Evolutionary conservation across 2,113 vertebrate species (phyloP).

Genomic region (Acrocephalus arundinaceus): DNA sequence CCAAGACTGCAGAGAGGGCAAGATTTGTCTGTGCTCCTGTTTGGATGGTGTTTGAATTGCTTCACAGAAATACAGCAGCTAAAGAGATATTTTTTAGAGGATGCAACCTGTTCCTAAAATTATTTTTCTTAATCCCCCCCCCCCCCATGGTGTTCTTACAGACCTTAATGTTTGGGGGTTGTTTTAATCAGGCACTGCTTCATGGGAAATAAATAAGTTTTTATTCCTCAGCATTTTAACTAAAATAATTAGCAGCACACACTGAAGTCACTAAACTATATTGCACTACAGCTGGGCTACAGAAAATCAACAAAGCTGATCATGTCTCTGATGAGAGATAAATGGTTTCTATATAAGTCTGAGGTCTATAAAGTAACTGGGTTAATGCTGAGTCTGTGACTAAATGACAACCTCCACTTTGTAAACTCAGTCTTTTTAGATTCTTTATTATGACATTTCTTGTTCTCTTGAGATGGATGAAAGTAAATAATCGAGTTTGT

Average conservation of each 20-base stretch:
- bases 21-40: not conserved
- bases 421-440: conserved; percentile 27
- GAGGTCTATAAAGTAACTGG: conserved; percentile 2
- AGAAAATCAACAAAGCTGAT: conserved; percentile 8
- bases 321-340: conserved; percentile 27
- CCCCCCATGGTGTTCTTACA: not conserved
- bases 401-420: conserved; percentile 12
- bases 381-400: conserved; percentile 29
- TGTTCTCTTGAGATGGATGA: conserved; percentile 31
- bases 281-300: conserved; percentile 26
- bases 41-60: not conserved
- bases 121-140: not conserved
- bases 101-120: not conserved
- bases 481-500: conserved; percentile 46
- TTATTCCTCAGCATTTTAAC: conserved; percentile 17
- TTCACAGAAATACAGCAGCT: not conserved
- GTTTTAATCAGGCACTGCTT: conserved; percentile 4
- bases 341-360: conserved; percentile 24
- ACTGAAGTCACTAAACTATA: conserved; percentile 5
- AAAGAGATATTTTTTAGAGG: not conserved
- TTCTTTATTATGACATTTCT: conserved; percentile 38
- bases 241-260: not conserved
- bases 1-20: not conserved
- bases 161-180: not conserved
- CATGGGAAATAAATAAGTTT: not conserved